A percentile compares a stretch with the other conserved stretches of the same genome.
phyloP scores from a whole-genome alignment of 2,113 vertebrate genomes.

The Apeltes quadracus region DNA sequence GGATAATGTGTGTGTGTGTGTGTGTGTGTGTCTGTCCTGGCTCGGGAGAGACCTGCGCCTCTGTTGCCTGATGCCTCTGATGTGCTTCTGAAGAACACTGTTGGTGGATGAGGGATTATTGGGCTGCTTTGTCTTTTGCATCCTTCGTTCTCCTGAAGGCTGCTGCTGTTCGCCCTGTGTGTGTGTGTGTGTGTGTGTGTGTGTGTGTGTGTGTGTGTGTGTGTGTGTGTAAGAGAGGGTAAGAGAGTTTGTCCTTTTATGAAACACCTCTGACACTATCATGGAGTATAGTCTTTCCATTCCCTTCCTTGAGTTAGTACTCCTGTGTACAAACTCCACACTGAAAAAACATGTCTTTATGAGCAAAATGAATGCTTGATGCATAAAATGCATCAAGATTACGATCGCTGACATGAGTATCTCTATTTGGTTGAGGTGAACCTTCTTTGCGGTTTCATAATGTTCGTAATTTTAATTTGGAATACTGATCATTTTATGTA shows the following conservation, averaged over 20 bases:
- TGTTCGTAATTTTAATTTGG: neutral
- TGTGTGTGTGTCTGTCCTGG: constrained; percentile 24
- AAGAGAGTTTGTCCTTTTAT: neutral
- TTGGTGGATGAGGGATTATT: constrained; percentile 36
- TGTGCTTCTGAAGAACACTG: constrained; percentile 36
- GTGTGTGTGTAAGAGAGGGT: neutral
- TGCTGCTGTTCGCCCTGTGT: constrained; percentile 21
- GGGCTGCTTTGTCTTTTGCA: constrained; percentile 33
- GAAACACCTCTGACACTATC: neutral
- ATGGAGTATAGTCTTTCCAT: neutral
- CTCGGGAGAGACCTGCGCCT: constrained; percentile 43
- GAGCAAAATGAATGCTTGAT: neutral
- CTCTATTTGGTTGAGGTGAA: neutral
- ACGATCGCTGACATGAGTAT: neutral
- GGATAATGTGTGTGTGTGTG: constrained; percentile 16
- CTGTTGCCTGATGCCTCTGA: constrained; percentile 57
- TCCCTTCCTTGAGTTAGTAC: neutral
- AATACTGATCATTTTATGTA: neutral
- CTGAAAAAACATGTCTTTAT: neutral
- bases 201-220: neutral
- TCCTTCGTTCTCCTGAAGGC: constrained; percentile 30
- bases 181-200: neutral
- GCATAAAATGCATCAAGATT: neutral
- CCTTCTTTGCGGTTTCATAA: neutral
- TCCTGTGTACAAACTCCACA: neutral